These are phyloP conservation scores for Noctua fimbriata DNA, from an alignment of 2,888 invertebrate species.

Conservation along the genomic window DNA sequence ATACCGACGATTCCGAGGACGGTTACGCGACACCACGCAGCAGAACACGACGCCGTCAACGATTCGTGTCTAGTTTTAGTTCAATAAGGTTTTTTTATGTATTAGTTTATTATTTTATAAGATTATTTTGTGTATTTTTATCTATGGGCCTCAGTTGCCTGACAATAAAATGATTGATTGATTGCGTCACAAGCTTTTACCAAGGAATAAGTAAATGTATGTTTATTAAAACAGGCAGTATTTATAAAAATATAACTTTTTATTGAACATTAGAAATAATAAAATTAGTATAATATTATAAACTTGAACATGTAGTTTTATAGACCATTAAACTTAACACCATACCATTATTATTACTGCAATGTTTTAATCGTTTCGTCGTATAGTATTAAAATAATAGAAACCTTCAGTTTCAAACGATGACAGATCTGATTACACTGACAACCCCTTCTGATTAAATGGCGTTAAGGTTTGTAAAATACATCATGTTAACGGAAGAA, in stretches of 20 bases:
- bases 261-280: neutral
- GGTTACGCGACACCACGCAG: too few species aligned
- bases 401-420: neutral
- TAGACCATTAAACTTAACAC: conserved; percentile 15
- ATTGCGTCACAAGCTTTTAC: neutral
- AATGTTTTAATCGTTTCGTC: conserved; percentile 1
- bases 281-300: neutral
- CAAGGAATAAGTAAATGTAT: neutral
- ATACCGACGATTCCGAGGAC: too few species aligned
- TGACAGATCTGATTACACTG: conserved; percentile 5
- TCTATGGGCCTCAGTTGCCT: too few species aligned
- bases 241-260: neutral
- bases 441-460: neutral
- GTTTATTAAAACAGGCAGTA: neutral
- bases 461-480: neutral
- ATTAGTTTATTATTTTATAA: too few species aligned
- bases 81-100: too few species aligned
- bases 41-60: too few species aligned
- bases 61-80: too few species aligned
- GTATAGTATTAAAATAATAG: neutral
- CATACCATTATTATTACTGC: neutral
- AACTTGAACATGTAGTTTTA: neutral
- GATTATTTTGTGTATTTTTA: too few species aligned
- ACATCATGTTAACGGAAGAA: conserved; percentile 12
- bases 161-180: too few species aligned